phyloP scores from a whole-genome alignment of 2,797 vertebrate species.

The Lepidocolaptes lacrymiger region DNA sequence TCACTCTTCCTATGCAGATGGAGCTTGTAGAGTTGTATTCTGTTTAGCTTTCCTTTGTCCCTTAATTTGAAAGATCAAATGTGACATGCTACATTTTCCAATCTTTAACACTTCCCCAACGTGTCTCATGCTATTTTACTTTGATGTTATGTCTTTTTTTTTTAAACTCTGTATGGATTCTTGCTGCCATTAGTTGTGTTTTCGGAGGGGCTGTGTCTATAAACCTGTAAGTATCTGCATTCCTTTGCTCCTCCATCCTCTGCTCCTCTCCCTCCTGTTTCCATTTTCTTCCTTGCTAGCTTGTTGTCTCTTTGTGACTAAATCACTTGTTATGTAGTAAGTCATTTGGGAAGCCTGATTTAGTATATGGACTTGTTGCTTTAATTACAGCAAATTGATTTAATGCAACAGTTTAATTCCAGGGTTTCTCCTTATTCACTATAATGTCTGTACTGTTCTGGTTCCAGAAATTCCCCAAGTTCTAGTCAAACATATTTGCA shows the following conservation, averaged over 20 bases:
- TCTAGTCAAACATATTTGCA: neutral
- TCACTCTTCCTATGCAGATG: neutral
- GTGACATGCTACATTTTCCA: neutral
- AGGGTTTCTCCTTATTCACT: neutral
- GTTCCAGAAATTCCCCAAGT: neutral
- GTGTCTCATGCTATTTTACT: neutral
- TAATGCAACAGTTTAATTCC: neutral
- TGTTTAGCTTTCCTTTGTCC: neutral
- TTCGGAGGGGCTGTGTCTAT: constrained; percentile 85
- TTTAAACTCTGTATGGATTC: constrained; percentile 21
- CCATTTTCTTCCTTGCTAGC: neutral
- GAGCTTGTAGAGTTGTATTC: neutral
- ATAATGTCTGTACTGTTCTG: neutral
- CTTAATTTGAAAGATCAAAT: neutral
- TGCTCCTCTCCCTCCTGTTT: neutral
- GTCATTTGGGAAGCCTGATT: neutral
- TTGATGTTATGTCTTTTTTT: neutral
- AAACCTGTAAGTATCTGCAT: constrained; percentile 83
- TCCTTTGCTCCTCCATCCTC: neutral
- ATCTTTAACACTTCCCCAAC: neutral
- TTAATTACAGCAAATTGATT: neutral
- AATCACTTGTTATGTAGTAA: neutral
- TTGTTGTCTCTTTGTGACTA: neutral
- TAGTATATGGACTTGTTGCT: neutral
- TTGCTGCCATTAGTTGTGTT: constrained; percentile 83